phyloP scores from a whole-genome alignment of 2,888 invertebrate genomes.

The Diadromus collaris region DNA sequence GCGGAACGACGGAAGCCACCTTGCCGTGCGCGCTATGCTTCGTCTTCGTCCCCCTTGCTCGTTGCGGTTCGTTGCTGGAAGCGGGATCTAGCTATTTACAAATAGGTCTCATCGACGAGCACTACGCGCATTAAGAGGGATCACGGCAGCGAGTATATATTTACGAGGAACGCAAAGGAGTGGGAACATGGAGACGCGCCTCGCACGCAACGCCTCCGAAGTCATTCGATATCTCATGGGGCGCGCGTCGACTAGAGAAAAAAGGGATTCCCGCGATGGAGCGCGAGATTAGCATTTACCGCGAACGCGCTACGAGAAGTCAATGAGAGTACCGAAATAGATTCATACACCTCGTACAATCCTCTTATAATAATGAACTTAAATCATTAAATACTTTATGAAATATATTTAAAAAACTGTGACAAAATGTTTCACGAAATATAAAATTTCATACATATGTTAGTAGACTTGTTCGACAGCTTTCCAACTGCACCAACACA shows the following conservation, averaged over 20 bases:
- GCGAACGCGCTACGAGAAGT: background rate
- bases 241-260: conserved; percentile 3
- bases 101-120: conserved; percentile 59
- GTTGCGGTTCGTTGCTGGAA: conserved; percentile 12
- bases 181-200: background rate
- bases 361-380: background rate
- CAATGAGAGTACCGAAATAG: conserved; percentile 19
- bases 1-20: conserved; percentile 70
- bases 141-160: conserved; percentile 46
- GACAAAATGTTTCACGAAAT: too few relatives aligned
- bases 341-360: conserved; percentile 1
- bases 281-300: conserved; percentile 14
- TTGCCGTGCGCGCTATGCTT: conserved; percentile 62
- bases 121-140: conserved; percentile 61
- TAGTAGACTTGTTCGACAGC: too few relatives aligned
- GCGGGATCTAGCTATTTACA: conserved; percentile 61
- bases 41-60: conserved; percentile 6
- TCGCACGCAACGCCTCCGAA: conserved; percentile 3
- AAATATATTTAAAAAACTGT: too few relatives aligned
- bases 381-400: background rate
- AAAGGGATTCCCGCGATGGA: conserved; percentile 1
- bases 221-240: conserved; percentile 20
- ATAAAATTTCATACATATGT: too few relatives aligned
- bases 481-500: too few relatives aligned
- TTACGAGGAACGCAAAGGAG: conserved; percentile 1